A percentile compares a stretch with the other conserved stretches of the same genome.
Evolutionary conservation across 2,797 vertebrate genomes (phyloP).

Genomic region (Labeo calbasu): DNA sequence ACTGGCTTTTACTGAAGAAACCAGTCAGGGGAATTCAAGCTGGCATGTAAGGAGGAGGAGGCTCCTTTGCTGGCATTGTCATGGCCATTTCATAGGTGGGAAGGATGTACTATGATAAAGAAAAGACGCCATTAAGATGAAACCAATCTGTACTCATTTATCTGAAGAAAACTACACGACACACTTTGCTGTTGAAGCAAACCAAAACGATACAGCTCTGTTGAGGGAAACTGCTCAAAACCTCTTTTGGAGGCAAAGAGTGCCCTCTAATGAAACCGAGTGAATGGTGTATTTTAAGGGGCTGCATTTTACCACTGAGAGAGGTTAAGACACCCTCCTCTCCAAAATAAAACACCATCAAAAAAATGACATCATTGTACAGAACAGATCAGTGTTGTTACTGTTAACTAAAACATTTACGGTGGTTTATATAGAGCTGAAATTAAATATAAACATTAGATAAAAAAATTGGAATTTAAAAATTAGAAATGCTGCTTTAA

Average conservation of each 20-base stretch:
- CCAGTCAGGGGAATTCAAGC: conserved; percentile 78
- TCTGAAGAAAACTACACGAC: background rate
- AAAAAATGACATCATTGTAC: background rate
- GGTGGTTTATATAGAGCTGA: background rate
- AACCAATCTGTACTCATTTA: background rate
- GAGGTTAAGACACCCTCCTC: background rate
- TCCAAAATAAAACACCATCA: background rate
- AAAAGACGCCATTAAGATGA: conserved; percentile 18
- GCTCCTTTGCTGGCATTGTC: conserved; percentile 98
- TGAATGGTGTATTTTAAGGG: background rate
- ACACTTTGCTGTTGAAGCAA: background rate
- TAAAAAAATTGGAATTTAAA: background rate
- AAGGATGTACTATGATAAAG: conserved; percentile 86
- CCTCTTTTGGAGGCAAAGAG: background rate
- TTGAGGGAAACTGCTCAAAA: background rate
- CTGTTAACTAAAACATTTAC: background rate
- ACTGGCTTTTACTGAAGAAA: conserved; percentile 66
- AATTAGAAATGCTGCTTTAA: background rate
- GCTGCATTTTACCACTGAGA: background rate
- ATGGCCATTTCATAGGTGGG: conserved; percentile 98
- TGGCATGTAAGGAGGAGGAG: conserved; percentile 94
- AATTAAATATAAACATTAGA: background rate
- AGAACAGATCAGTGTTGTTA: background rate
- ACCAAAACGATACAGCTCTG: background rate
- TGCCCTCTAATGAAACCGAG: conserved; percentile 26